Conservation (phyloP, 2,888 invertebrate genomes). For the Dendrolimus pini region DNA sequence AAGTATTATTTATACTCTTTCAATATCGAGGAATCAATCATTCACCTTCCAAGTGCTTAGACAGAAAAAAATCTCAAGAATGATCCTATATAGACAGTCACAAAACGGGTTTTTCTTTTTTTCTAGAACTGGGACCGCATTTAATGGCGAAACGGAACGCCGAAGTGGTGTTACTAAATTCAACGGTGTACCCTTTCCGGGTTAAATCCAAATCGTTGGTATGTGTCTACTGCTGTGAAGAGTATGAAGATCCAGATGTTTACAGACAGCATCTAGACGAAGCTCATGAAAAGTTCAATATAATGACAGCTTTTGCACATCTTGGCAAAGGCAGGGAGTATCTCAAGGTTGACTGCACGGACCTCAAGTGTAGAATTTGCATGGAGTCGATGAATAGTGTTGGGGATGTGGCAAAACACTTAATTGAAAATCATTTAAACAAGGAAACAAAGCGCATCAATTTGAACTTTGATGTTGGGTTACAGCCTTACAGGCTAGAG, state of each 20-base stretch:
- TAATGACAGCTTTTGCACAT: constrained; percentile 54
- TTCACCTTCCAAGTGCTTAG: no score
- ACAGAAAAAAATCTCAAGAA: no score
- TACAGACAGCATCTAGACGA: constrained; percentile 47
- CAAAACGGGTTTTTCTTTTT: constrained; percentile 38
- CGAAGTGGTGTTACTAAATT: constrained; percentile 53
- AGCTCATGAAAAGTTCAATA: constrained; percentile 37
- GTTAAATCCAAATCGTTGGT: constrained; percentile 42
- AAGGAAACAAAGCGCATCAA: constrained; percentile 26
- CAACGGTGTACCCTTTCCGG: constrained; percentile 61
- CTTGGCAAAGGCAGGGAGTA: constrained; percentile 39
- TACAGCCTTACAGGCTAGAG: constrained; percentile 52
- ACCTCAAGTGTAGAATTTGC: constrained; percentile 50
- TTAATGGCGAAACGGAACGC: constrained; percentile 55
- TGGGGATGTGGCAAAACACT: constrained; percentile 39
- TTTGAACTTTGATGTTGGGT: constrained; percentile 37
- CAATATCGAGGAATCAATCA: no score
- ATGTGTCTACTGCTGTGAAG: constrained; percentile 63
- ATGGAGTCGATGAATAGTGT: constrained; percentile 29
- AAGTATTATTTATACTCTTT: no score
- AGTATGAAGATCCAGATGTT: constrained; percentile 39
- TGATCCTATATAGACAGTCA: no score
- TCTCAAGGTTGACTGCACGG: constrained; percentile 53
- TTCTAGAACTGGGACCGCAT: constrained; percentile 54
- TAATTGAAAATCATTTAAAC: constrained; percentile 34